Base-by-base conservation (phyloP, 2,113 vertebrate species). In the Naja naja region DNA sequence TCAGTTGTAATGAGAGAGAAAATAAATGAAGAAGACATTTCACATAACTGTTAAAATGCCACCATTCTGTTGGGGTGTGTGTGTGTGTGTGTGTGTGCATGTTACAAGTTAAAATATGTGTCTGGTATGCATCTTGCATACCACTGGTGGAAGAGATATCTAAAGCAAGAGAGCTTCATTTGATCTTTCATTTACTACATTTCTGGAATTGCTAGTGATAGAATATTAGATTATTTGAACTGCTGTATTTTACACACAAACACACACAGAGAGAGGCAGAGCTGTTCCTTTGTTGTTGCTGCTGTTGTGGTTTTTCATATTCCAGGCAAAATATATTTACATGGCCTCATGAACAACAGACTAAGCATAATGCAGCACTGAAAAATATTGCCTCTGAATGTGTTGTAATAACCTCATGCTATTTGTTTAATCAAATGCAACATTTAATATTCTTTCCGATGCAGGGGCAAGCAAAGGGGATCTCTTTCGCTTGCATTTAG, bases 31-130 rank as follows among this genome's bases (percentile, higher is more conserved):
- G 58, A 58, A n/a, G 53, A 93, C 91, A 49, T 47, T 89, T 94
- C 94, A 92, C 93, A 27, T 93, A 90, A 92, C 64, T 94, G 91
- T 94, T 92, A 94, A 97, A 97, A 96, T 95, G 97, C 97, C 97
- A 98, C 97, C 97, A 56, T 97, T 98, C 95, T 97, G 97, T 97
- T 87, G 47, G 45, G 22, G 9, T 11, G 43, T 27, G 43, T 85
- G 20, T 47, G 3, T 85, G 3, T 16, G 10, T 47, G 3, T 11
- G 1, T 25, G 3, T 20, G 18, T 3, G 27, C 3, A 20, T 88
- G 55, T 53, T 39, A 88, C 22, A 88, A 94, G 43, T 91, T 87
- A 47, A 2, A 60, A 87, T 91, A 10, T 47, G 3, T 47, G 5
- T 8, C 16, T 20, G n/a, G 74, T 30, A n/a, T 74, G 16, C 53